Conservation (phyloP, 2,113 vertebrate species). For the Phrynosoma blainvillii region DNA sequence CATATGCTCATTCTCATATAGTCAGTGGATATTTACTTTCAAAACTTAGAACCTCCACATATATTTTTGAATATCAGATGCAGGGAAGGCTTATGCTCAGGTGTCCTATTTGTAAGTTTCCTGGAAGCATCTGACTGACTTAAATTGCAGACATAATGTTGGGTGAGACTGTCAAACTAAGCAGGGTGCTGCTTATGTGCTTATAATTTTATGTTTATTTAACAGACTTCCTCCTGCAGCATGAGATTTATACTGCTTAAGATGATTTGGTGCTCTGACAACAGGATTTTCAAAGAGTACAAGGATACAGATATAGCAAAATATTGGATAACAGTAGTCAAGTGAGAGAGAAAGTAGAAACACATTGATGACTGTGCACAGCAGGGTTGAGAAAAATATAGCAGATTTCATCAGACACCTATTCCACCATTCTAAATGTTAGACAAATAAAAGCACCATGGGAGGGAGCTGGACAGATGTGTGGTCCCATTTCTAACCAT, state of each 20-base stretch:
- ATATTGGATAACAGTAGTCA: background rate
- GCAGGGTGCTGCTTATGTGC: background rate
- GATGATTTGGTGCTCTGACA: background rate
- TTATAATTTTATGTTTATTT: background rate
- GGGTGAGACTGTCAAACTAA: background rate
- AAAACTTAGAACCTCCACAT: background rate
- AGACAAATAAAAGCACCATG: background rate
- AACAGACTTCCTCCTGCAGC: background rate
- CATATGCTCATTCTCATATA: background rate
- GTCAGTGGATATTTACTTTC: too few species aligned
- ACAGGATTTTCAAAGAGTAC: background rate
- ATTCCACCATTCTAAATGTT: background rate
- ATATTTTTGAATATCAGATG: background rate
- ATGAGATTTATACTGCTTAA: conserved; percentile 2
- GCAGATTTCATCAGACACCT: background rate
- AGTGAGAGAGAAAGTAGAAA: background rate
- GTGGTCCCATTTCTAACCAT: background rate
- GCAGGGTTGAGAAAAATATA: background rate
- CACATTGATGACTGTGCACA: background rate
- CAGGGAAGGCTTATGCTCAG: too few species aligned
- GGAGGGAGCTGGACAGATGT: background rate
- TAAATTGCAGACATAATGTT: background rate
- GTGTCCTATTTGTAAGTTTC: background rate
- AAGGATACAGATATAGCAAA: background rate
- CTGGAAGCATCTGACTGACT: background rate